A percentile compares a stretch with the other conserved stretches of the same genome.
Evolutionary conservation across 2,113 vertebrate species (phyloP).

Genomic region (Sinocyclocheilus anshuiensis): DNA sequence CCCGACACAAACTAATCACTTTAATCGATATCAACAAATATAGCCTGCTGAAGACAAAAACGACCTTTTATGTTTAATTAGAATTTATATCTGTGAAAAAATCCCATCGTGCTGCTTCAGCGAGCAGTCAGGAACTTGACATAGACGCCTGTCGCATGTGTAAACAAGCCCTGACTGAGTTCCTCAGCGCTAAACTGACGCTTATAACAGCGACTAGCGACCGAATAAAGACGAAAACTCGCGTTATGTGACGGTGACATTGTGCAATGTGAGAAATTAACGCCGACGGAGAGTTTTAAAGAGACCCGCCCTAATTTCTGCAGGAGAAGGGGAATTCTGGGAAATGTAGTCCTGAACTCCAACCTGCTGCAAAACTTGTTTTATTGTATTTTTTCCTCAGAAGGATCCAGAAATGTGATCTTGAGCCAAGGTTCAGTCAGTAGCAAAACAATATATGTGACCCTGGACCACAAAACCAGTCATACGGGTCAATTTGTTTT

Average conservation of each 20-base stretch:
- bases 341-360: conserved; percentile 14
- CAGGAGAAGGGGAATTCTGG: not conserved
- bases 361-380: not conserved
- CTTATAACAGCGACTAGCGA: not conserved
- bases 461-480: too few species aligned
- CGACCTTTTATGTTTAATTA: too few species aligned
- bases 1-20: not conserved
- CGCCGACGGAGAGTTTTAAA: not conserved
- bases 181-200: not conserved
- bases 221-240: not conserved
- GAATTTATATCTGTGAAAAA: not conserved
- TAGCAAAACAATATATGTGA: not conserved
- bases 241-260: too few species aligned
- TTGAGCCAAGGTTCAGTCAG: too few species aligned
- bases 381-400: too few species aligned
- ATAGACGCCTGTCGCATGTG: conserved; percentile 35
- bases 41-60: not conserved
- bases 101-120: too few species aligned
- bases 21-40: not conserved
- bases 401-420: too few species aligned
- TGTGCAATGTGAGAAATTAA: not conserved
- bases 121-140: conserved; percentile 25
- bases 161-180: conserved; percentile 41
- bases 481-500: too few species aligned
- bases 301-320: not conserved